phyloP scores from a whole-genome alignment of 2,888 invertebrate genomes.

The Pterostichus niger region DNA sequence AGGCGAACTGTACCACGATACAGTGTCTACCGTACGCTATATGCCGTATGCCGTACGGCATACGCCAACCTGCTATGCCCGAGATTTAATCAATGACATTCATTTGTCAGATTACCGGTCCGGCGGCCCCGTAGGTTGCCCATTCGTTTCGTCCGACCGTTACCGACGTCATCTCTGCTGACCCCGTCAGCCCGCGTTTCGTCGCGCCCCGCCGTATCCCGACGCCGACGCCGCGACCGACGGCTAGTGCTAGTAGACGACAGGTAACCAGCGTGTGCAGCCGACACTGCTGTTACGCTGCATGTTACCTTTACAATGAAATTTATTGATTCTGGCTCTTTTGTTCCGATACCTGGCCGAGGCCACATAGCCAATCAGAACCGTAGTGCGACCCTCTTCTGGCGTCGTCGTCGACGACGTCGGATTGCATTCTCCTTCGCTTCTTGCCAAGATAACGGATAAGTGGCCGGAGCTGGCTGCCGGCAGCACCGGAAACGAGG shows the following conservation, averaged over 20 bases:
- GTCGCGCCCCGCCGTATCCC: not conserved
- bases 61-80: slow-evolving; percentile 1
- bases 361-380: slow-evolving; percentile 70
- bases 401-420: slow-evolving; percentile 22
- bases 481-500: slow-evolving; percentile 26
- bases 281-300: slow-evolving; percentile 70
- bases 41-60: not conserved
- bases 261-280: slow-evolving; percentile 68
- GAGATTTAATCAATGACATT: slow-evolving; percentile 65
- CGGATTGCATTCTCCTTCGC: slow-evolving; percentile 14
- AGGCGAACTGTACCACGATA: not conserved
- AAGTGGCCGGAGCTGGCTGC: slow-evolving; percentile 27
- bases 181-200: slow-evolving; percentile 51
- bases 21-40: not conserved
- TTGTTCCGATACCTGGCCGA: slow-evolving; percentile 70
- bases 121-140: slow-evolving; percentile 59
- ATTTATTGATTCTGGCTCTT: slow-evolving; percentile 71
- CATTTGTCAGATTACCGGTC: slow-evolving; percentile 65
- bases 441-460: slow-evolving; percentile 51
- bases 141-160: slow-evolving; percentile 63
- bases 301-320: slow-evolving; percentile 70
- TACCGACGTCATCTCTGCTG: slow-evolving; percentile 62
- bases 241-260: slow-evolving; percentile 39
- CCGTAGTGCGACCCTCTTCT: slow-evolving; percentile 62
- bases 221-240: not conserved